A percentile compares a stretch with the other conserved stretches of the same genome.
phyloP scores from a whole-genome alignment of 2,113 vertebrate species.

The Percina caprodes region DNA sequence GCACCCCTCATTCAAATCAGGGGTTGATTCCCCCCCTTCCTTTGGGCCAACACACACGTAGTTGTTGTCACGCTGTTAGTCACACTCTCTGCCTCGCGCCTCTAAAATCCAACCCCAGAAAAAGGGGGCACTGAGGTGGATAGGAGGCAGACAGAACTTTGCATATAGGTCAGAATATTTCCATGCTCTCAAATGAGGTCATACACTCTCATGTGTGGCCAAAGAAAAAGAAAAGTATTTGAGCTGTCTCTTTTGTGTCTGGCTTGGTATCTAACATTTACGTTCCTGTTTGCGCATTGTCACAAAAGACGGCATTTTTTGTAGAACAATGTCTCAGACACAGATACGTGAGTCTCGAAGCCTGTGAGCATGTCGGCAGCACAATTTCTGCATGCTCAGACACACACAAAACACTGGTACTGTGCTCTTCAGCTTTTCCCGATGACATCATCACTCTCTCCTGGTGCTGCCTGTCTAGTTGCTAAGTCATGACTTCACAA shows the following conservation, averaged over 20 bases:
- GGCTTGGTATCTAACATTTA: background rate
- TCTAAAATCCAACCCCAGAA: conserved; percentile 36
- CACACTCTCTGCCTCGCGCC: conserved; percentile 64
- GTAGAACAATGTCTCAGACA: background rate
- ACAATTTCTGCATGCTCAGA: conserved; percentile 1
- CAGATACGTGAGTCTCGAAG: background rate
- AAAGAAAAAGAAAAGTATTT: conserved; percentile 15
- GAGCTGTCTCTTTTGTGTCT: conserved; percentile 1
- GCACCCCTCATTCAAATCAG: conserved; percentile 60
- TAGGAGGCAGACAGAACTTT: conserved; percentile 31
- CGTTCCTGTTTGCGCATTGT: background rate
- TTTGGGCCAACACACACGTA: conserved; percentile 33
- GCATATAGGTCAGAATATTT: conserved; percentile 52
- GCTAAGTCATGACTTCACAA: conserved; percentile 34
- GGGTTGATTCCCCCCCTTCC: conserved; percentile 14
- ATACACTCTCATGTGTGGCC: conserved; percentile 7
- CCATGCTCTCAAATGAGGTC: conserved; percentile 37
- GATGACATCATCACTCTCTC: conserved; percentile 42
- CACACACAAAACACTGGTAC: conserved; percentile 13
- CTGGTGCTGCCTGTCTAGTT: conserved; percentile 16
- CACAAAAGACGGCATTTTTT: conserved; percentile 5
- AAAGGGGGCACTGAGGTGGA: conserved; percentile 12
- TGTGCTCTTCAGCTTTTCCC: conserved; percentile 32
- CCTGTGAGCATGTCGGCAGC: background rate
- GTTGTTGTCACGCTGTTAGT: conserved; percentile 59